Base-by-base conservation (phyloP, 2,113 vertebrate species). In the Merops nubicus region DNA sequence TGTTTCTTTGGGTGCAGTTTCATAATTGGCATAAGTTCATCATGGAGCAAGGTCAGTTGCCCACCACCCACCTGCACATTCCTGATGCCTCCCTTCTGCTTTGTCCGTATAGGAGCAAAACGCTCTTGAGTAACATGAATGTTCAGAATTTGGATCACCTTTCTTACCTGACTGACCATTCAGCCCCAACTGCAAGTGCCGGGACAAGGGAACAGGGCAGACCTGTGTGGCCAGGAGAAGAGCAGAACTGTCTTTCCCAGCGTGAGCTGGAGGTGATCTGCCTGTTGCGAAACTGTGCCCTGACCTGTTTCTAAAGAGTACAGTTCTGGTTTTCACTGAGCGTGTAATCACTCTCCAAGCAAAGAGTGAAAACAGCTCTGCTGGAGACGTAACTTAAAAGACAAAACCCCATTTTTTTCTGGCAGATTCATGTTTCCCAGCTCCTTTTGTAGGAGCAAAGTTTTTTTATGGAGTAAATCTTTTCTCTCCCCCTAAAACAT, bases 301-400 rank as follows among this genome's bases (percentile, higher is more conserved):
- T 90, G 83, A 76, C 67, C 57, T 80, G 43, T 51, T 90, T 83
- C 38, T 63, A 23, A 91, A 65, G 57, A 88, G 59, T n/a, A 13
- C 10, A 9, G 22, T 75, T 88, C 67, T 88, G 60, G 17, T 94
- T 95, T 84, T 92, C 51, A 21, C 59, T 80, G 83, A 38, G 26
- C 70, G 31, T 60, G 4, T 85, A 78, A 85, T 57, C 45, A 53
- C 29, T 90, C 94, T 57, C 33, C 60, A 84, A 59, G 47, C 33
- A 80, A 82, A 83, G n/a, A 89, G 16, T 77, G 38, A 85, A 93
- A 96, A 67, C 51, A 81, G 21, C 68, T 96, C 75, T 81, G 33
- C 59, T 90, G 60, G 64, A 88, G 28, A 56, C 38, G n/a, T 45
- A 74, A 42, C 81, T 74, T 54, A 26, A 73, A 88, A 48, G 12